Base-by-base conservation (phyloP, 2,113 vertebrate species). In the Eulemur rufifrons region DNA sequence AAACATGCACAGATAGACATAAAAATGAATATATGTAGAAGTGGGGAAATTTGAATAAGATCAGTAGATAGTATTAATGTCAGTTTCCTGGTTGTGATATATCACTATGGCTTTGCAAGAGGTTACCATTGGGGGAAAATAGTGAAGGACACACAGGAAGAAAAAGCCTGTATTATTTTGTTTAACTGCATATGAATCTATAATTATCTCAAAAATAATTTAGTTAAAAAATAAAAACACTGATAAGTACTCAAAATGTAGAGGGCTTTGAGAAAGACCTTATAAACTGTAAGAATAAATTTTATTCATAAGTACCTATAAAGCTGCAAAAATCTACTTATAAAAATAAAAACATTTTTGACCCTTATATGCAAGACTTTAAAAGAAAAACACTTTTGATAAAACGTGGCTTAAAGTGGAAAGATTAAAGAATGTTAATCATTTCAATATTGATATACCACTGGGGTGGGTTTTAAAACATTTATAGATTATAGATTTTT, bases 311-410 rank as follows among this genome's bases (percentile, higher is more conserved):
- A 76, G 42, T 34, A 94, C 9, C 14, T 89, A 77, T n/a, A 18
- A 83, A 95, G 42, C 54, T 52, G 89, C 14, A 76, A 80, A 95
- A 84, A 91, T 37, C 20, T 78, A 78, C 32, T 78, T 69, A 5
- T 14, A 82, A 90, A 91, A 97, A 95, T 93, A 93, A 87, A 92
- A 88, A 84, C 8, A 78, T 12, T 64, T 32, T 50, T 66, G 27
- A 85, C 11, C 34, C 25, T 63, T 87, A 86, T 68, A 74, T 80
- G 47, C 3, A 89, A 63, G 17, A 10, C 84, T 52, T 9, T n/a
- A n/a, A 68, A 69, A 69, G 39, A 63, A 96, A 34, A 89, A 77
- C 45, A 52, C 25, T 39, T 52, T 39, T 52, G 47, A 71, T n/a
- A 77, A 76, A 94, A 95, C 6, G 68, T 23, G 63, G 42, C 27